A percentile compares a stretch with the other conserved stretches of the same genome.
These are phyloP conservation scores for Phocides pigmalion DNA, from an alignment of 1,140 invertebrate genomes.

Conservation along the genomic window DNA sequence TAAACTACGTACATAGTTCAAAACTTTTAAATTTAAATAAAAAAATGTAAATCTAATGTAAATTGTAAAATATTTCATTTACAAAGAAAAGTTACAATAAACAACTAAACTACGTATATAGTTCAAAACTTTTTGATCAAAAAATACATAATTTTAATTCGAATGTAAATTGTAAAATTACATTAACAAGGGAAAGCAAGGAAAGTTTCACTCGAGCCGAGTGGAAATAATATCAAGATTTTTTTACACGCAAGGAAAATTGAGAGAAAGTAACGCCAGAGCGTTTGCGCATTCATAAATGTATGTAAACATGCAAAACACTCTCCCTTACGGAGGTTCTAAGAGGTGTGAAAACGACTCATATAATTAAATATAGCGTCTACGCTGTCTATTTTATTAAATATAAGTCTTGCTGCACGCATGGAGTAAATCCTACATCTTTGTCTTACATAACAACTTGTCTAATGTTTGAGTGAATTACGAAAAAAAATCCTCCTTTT, in stretches of 20 bases:
- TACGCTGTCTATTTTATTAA: too few relatives aligned
- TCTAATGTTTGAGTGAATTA: too few relatives aligned
- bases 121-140: conserved; percentile 45
- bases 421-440: too few relatives aligned
- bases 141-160: conserved; percentile 54
- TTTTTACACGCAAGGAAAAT: conserved; percentile 79
- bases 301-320: conserved; percentile 36
- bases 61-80: conserved; percentile 41
- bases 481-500: too few relatives aligned
- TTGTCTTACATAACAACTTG: too few relatives aligned
- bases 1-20: conserved; percentile 45
- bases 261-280: conserved; percentile 27
- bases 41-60: conserved; percentile 52
- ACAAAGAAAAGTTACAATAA: conserved; percentile 65
- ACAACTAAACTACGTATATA: conserved; percentile 41
- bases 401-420: background rate
- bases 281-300: conserved; percentile 36
- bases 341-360: background rate
- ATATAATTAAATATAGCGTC: background rate
- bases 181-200: conserved; percentile 72
- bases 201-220: conserved; percentile 67
- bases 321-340: conserved; percentile 37
- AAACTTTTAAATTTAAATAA: conserved; percentile 40
- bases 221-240: conserved; percentile 79
- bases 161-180: conserved; percentile 12